Evolutionary conservation across 2,113 vertebrate species (phyloP).

Genomic region (Chiloscyllium plagiosum): DNA sequence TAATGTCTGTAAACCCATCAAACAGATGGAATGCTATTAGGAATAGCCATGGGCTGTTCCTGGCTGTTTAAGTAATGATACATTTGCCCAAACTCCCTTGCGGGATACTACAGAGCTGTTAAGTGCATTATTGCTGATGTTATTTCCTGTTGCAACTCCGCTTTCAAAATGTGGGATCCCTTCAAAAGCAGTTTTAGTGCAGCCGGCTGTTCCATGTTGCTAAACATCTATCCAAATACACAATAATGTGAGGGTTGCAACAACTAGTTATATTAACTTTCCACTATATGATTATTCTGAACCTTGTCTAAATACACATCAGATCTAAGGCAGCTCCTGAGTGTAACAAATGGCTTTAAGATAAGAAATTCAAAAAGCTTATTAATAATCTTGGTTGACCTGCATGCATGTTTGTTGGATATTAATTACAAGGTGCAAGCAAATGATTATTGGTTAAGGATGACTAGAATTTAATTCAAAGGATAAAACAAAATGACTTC

Average conservation of each 20-base stretch:
- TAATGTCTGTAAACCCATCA: neutral
- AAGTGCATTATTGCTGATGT: neutral
- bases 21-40: neutral
- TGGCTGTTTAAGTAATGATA: constrained; percentile 1
- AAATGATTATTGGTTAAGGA: neutral
- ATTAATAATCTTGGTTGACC: neutral
- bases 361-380: neutral
- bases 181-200: neutral
- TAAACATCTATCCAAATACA: neutral
- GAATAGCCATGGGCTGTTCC: constrained; percentile 14
- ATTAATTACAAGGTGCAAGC: neutral
- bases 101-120: neutral
- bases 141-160: neutral
- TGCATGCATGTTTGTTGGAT: neutral
- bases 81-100: constrained; percentile 15
- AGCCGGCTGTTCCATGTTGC: neutral
- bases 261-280: neutral
- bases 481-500: neutral
- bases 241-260: neutral
- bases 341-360: neutral
- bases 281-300: neutral
- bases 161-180: neutral
- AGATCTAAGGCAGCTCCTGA: neutral
- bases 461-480: neutral
- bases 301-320: neutral